Percentiles rank a stretch among this genome's conserved stretches.
Evolutionary conservation across 2,113 vertebrate species (phyloP).

Genomic region (Xenopus tropicalis): DNA sequence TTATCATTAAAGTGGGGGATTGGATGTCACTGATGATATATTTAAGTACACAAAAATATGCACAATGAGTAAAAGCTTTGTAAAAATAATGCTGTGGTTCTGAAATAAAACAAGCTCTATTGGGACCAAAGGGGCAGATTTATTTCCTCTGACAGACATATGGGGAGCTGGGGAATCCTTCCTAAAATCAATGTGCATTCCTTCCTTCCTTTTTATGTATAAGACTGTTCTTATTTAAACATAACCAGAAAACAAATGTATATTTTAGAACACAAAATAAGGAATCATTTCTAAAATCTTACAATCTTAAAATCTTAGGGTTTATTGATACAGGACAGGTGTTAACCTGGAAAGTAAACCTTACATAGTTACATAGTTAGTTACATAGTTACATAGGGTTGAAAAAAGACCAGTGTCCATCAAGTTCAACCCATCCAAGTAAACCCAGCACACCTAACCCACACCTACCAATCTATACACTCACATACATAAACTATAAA

Average conservation of each 20-base stretch:
- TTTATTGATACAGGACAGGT: too few relatives aligned
- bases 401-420: too few relatives aligned
- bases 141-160: slow-evolving; percentile 30
- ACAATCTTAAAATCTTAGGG: too few relatives aligned
- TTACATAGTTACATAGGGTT: too few relatives aligned
- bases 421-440: too few relatives aligned
- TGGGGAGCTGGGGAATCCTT: slow-evolving; percentile 25
- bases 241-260: not conserved
- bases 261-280: not conserved
- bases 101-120: slow-evolving; percentile 18
- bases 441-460: too few relatives aligned
- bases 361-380: too few relatives aligned
- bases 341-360: too few relatives aligned
- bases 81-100: slow-evolving; percentile 10
- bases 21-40: slow-evolving; percentile 42
- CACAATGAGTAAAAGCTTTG: slow-evolving; percentile 21
- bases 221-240: slow-evolving; percentile 14
- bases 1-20: slow-evolving; percentile 25
- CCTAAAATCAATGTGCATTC: slow-evolving; percentile 19
- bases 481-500: too few relatives aligned
- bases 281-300: too few relatives aligned
- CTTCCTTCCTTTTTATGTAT: slow-evolving; percentile 9
- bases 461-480: too few relatives aligned
- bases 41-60: slow-evolving; percentile 26
- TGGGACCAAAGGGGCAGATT: slow-evolving; percentile 29